A percentile compares a stretch with the other conserved stretches of the same genome.
phyloP scores from a whole-genome alignment of 2,113 vertebrate genomes.

The Myanophis thanlyinensis region DNA sequence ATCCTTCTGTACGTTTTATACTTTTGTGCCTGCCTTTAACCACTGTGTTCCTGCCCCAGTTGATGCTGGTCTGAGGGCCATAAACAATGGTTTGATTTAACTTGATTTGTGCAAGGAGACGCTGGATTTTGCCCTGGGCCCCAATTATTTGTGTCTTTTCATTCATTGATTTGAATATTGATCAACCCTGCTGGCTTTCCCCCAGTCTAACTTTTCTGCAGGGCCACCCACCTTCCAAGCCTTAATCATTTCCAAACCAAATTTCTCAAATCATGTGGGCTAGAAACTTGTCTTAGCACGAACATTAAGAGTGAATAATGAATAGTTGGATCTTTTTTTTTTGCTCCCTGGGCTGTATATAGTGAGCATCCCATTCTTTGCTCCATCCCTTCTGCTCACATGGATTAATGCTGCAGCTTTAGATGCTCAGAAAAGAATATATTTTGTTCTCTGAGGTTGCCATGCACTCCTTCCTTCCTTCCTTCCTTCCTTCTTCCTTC shows the following conservation, averaged over 20 bases:
- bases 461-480: too few species aligned
- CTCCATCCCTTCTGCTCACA: neutral
- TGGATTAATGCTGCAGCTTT: neutral
- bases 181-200: neutral
- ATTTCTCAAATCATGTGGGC: too few species aligned
- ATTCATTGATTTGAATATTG: neutral
- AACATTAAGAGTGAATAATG: neutral
- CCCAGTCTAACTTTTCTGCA: neutral
- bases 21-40: neutral
- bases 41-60: neutral
- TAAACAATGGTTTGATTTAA: neutral
- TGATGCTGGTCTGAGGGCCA: neutral
- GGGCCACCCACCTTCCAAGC: neutral
- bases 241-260: neutral
- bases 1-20: neutral
- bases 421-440: neutral
- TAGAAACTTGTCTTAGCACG: neutral
- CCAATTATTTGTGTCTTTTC: neutral
- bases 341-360: too few species aligned
- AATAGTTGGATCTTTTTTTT: neutral
- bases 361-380: neutral
- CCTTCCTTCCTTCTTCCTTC: neutral
- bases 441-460: neutral
- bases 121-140: neutral
- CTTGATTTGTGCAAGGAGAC: neutral